These are phyloP conservation scores for Hirudo medicinalis DNA, from an alignment of 1,140 invertebrate species.

Conservation along the genomic window DNA sequence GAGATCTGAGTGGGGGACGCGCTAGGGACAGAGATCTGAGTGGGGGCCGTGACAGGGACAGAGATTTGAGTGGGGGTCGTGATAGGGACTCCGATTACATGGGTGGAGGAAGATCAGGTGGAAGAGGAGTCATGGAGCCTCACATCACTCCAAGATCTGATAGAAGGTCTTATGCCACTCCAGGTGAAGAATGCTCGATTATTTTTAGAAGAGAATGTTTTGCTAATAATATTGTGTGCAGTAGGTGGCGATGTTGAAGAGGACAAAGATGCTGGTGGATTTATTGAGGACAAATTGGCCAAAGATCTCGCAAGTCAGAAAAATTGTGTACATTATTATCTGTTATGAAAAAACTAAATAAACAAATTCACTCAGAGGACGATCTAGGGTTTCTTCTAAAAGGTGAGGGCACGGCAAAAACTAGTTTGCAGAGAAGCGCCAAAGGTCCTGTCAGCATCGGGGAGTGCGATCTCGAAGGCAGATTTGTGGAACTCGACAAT, in stretches of 20 bases:
- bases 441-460: conserved; percentile 14
- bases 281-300: too few relatives aligned
- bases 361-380: conserved; percentile 1
- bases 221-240: too few relatives aligned
- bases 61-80: neutral
- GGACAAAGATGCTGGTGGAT: too few relatives aligned
- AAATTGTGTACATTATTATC: neutral
- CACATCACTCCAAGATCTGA: neutral
- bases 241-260: too few relatives aligned
- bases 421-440: conserved; percentile 12
- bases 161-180: conserved; percentile 10
- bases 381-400: conserved; percentile 27
- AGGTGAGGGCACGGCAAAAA: conserved; percentile 34
- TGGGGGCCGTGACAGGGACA: conserved; percentile 4
- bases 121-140: neutral
- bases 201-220: neutral
- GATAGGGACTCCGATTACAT: neutral
- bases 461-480: conserved; percentile 16
- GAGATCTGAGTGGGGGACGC: neutral
- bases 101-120: neutral
- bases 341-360: neutral
- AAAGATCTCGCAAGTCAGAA: neutral
- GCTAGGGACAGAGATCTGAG: neutral
- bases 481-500: conserved; percentile 15
- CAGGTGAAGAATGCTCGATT: neutral